Conservation (phyloP, 2,113 vertebrate species). For the Meles meles region DNA sequence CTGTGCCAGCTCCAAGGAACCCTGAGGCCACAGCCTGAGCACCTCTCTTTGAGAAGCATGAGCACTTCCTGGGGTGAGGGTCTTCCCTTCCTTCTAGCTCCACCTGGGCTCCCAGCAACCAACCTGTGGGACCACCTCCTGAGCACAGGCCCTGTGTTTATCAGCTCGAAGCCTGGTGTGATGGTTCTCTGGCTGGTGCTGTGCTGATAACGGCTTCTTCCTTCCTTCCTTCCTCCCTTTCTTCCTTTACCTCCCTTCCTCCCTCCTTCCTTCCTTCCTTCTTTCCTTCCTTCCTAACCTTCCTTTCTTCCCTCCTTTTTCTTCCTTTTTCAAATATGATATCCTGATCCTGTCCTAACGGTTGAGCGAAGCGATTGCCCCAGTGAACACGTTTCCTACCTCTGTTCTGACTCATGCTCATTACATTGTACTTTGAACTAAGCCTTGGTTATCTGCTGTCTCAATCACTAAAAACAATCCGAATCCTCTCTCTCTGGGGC, state of each 20-base stretch:
- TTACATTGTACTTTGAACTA: not conserved
- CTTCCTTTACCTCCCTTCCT: accelerated
- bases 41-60: not conserved
- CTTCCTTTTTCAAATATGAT: not conserved
- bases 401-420: not conserved
- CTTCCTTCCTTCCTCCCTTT: accelerated
- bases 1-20: not conserved
- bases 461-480: not conserved
- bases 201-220: not conserved
- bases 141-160: not conserved
- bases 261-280: not conserved
- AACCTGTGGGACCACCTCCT: not conserved
- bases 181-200: not conserved
- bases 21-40: not conserved
- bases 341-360: not conserved
- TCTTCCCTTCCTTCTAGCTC: not conserved
- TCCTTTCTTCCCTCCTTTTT: too few species aligned
- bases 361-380: not conserved
- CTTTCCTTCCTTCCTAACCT: too few species aligned
- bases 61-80: not conserved
- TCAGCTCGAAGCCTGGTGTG: accelerated
- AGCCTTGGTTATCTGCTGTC: not conserved
- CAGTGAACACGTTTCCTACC: not conserved
- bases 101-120: not conserved
- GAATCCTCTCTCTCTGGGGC: not conserved